These are phyloP conservation scores for Bolinopsis microptera DNA, from an alignment of 37 sponge, comb jelly and placozoan species.

Conservation along the genomic window DNA sequence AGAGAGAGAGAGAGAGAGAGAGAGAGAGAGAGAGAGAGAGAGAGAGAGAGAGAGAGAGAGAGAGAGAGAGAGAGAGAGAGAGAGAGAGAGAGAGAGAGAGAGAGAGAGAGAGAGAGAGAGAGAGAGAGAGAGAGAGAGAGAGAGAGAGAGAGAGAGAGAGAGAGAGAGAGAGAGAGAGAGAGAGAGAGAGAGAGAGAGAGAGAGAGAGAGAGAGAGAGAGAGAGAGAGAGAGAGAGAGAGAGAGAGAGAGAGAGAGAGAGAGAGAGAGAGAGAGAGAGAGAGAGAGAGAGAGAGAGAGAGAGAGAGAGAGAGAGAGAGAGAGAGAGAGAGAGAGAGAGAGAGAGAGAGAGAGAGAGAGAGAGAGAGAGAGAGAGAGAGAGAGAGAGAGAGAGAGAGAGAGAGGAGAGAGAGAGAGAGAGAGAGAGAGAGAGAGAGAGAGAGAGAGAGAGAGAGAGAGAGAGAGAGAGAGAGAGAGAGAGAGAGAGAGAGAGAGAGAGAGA, in stretches of 20 bases:
- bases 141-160: no score
- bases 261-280: conserved; percentile 7
- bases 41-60: conserved; percentile 7
- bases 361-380: conserved; percentile 7
- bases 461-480: conserved; percentile 7
- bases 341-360: conserved; percentile 7
- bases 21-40: neutral
- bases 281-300: conserved; percentile 7
- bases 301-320: conserved; percentile 7
- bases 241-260: neutral
- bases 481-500: conserved; percentile 7
- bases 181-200: no score
- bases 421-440: neutral
- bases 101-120: neutral
- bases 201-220: no score
- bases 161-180: no score
- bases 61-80: conserved; percentile 7
- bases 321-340: conserved; percentile 7
- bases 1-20: neutral
- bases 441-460: neutral
- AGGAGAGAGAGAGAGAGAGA: neutral
- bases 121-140: no score
- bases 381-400: neutral
- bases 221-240: neutral
- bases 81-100: conserved; percentile 7